Percentiles rank a stretch among this genome's conserved stretches.
These are phyloP conservation scores for Rutpela maculata DNA, from an alignment of 2,888 invertebrate genomes.

Conservation along the genomic window DNA sequence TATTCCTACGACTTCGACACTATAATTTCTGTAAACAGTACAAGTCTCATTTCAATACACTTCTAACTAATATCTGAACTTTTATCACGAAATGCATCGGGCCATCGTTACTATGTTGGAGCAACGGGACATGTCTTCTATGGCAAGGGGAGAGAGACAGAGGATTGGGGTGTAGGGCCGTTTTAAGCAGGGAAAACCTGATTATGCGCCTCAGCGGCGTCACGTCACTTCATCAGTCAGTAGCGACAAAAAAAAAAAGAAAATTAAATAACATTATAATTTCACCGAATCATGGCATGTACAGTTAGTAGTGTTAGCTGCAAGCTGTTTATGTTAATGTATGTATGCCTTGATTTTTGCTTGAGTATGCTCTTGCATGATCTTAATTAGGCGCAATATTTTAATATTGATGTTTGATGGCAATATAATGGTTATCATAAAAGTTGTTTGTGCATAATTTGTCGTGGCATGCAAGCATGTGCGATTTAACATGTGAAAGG, in stretches of 20 bases:
- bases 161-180: constrained; percentile 63
- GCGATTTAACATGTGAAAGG: not conserved
- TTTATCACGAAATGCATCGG: constrained; percentile 44
- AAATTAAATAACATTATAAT: not conserved
- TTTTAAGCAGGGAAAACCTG: constrained; percentile 62
- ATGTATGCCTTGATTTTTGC: not conserved
- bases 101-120: constrained; percentile 49
- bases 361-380: not conserved
- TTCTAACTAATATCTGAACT: constrained; percentile 23
- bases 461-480: not conserved
- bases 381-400: not conserved
- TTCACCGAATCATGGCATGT: not conserved
- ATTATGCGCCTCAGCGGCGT: constrained; percentile 54
- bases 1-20: not conserved
- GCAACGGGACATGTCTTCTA: constrained; percentile 58
- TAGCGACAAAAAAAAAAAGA: not conserved
- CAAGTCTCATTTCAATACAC: constrained; percentile 9
- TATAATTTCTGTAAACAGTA: not conserved
- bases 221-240: constrained; percentile 11
- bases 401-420: constrained; percentile 15
- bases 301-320: not conserved
- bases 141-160: constrained; percentile 60
- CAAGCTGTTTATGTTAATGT: constrained; percentile 12
- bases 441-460: constrained; percentile 8
- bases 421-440: not conserved